Conservation (phyloP, 1,140 invertebrate species). For the Drosophila leontia region DNA sequence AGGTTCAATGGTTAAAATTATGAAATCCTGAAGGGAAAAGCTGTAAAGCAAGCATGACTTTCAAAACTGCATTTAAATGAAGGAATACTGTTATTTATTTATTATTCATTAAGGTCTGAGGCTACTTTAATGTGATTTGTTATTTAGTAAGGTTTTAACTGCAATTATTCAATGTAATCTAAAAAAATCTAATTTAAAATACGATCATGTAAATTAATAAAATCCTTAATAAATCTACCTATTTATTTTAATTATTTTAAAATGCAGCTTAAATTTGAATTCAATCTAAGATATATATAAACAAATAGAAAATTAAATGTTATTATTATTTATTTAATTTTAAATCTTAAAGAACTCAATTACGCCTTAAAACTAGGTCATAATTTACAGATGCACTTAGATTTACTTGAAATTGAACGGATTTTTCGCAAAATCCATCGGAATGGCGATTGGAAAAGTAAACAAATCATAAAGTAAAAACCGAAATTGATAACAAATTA, state of each 20-base stretch:
- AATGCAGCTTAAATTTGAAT: not conserved
- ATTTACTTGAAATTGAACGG: conserved; percentile 27
- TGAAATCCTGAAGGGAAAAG: conserved; percentile 4
- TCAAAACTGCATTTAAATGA: conserved; percentile 18
- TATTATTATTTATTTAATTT: not conserved
- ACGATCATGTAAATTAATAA: too few relatives aligned
- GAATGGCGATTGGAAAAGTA: conserved; percentile 52
- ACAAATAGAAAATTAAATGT: not conserved
- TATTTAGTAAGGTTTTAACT: too few relatives aligned
- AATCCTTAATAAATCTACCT: too few relatives aligned
- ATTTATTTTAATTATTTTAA: not conserved
- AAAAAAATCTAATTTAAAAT: too few relatives aligned
- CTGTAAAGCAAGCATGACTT: not conserved
- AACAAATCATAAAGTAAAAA: conserved; percentile 67
- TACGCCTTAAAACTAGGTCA: conserved; percentile 12
- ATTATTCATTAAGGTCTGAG: too few relatives aligned
- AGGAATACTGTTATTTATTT: not conserved
- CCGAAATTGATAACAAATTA: conserved; percentile 61
- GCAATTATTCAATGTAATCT: too few relatives aligned
- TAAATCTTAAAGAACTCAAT: not conserved
- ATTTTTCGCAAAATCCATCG: conserved; percentile 44
- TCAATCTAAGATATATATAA: not conserved
- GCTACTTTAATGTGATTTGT: too few relatives aligned
- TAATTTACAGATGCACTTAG: conserved; percentile 1
- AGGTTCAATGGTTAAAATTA: not conserved